Evolutionary conservation across 2,888 invertebrate genomes (phyloP), one percentile per base, ranked within the genome.

Genomic region (Eilema caniola): DNA sequence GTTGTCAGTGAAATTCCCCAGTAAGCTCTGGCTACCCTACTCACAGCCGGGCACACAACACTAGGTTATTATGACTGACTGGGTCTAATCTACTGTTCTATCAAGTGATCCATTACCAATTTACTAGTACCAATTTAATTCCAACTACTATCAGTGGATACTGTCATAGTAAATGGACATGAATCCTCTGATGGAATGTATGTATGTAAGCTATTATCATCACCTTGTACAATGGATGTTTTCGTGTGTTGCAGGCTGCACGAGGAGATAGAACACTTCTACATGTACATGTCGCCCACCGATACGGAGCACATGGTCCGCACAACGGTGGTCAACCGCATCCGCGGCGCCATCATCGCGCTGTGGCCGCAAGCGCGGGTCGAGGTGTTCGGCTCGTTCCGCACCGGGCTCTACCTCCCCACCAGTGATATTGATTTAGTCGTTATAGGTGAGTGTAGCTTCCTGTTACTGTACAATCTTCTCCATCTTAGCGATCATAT

Each of bases 231-330:
- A 59, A 57, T 37, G 10, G 0, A 31, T n/a, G 24, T 71, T 79
- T 16, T 79, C n/a, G 72, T 80, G 56, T 74, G 80, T 84, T 31
- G 23, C 95, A 98, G 99, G 83, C 96, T 99, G 74, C 99, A 99
- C 93, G 98, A 99, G 92, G 99, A 99, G 96, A 99, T 99, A 81
- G 98, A 98, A 92, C 99, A 99, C 95, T 99, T 99, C 96, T 99
- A 97, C 95, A 96, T 97, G 86, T 99, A 99, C 96, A 99, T 99
- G 97, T 97, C 98, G 79, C 99, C 99, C 41, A 98, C 98, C 73
- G 96, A 97, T 86, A 98, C 98, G 84, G 99, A 99, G 92, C 98
- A 98, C 93, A 96, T 96, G 88, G 97, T 99, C 92, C 96, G 99
- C 76, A 96, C 97, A 69, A 97, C 97, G 86, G 99, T 99, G 75